Conservation (phyloP, 2,113 vertebrate species). For the Oncorhynchus keta region DNA sequence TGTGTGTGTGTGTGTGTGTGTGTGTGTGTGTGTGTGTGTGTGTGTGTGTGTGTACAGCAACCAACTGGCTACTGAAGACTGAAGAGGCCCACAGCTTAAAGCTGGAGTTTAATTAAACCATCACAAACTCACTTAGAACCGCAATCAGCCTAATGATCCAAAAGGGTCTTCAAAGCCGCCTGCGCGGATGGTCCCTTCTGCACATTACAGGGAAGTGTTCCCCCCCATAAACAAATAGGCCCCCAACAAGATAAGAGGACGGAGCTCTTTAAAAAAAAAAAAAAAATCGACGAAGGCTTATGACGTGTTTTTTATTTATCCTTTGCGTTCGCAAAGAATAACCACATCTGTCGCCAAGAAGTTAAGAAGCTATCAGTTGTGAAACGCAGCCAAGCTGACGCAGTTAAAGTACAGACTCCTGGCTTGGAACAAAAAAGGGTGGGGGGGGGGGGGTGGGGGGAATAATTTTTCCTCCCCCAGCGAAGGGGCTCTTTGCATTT, state of each 20-base stretch:
- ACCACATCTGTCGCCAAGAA: constrained; percentile 21
- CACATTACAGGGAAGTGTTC: constrained; percentile 7
- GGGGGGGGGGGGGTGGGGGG: not conserved
- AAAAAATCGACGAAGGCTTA: not conserved
- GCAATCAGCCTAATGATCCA: constrained; percentile 36
- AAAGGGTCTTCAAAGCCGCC: constrained; percentile 48
- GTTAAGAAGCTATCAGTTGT: constrained; percentile 35
- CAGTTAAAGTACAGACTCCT: constrained; percentile 37
- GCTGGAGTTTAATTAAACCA: constrained; percentile 55
- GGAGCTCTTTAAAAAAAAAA: constrained; percentile 8
- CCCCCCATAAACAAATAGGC: no score
- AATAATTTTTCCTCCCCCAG: constrained; percentile 12
- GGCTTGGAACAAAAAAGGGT: constrained; percentile 18
- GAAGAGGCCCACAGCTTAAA: constrained; percentile 5
- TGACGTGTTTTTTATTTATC: no score
- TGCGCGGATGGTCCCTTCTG: constrained; percentile 33
- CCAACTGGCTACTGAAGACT: no score
- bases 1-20: no score
- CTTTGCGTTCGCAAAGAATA: constrained; percentile 10
- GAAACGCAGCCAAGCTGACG: constrained; percentile 42
- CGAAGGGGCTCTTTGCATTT: constrained; percentile 33
- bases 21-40: no score
- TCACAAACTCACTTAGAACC: constrained; percentile 50
- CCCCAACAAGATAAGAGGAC: not conserved
- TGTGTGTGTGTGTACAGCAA: no score